These are phyloP conservation scores for Yoshiicerus persimilis DNA, from an alignment of 1,140 invertebrate species.

Conservation along the genomic window DNA sequence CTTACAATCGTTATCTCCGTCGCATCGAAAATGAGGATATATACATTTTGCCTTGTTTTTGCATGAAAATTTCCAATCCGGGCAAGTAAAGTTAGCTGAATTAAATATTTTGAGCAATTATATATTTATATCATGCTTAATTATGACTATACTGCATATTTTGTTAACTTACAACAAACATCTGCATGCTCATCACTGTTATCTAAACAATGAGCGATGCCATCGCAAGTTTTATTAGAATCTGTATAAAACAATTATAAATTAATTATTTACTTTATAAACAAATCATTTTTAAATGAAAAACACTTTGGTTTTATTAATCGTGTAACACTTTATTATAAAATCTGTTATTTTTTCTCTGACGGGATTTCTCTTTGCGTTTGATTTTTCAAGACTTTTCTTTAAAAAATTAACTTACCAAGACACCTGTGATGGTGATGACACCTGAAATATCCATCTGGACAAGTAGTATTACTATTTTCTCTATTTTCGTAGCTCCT, in stretches of 20 bases:
- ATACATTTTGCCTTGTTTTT: background rate
- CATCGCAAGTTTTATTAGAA: background rate
- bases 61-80: background rate
- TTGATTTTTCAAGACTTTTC: too few species aligned
- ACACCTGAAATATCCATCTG: background rate
- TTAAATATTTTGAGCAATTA: background rate
- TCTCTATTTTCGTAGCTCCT: too few species aligned
- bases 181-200: background rate
- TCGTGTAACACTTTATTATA: background rate
- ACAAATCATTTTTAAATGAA: background rate
- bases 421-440: background rate
- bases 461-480: background rate
- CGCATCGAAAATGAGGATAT: background rate
- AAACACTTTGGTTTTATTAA: background rate
- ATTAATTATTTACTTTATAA: background rate
- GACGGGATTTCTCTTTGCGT: too few species aligned
- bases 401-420: background rate
- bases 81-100: background rate
- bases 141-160: background rate
- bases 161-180: background rate
- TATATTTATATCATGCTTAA: background rate
- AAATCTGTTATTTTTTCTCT: background rate
- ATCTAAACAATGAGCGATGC: background rate
- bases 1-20: background rate
- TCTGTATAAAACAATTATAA: background rate